Base-by-base conservation (phyloP, 2,113 vertebrate genomes). In the Aleadryas rufinucha region DNA sequence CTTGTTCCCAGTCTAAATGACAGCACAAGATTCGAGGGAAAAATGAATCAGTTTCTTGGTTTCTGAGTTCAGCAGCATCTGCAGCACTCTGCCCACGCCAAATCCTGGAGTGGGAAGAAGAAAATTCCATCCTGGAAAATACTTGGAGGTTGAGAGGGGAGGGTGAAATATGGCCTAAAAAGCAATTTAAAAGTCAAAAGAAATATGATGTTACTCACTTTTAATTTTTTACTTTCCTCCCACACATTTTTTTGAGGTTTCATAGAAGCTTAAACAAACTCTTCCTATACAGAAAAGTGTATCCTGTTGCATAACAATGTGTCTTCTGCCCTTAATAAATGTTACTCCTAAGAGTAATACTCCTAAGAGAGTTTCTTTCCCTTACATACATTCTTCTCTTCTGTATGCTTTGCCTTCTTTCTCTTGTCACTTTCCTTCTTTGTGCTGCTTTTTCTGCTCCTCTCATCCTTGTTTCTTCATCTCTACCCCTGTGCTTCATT, bases 81-180 rank as follows among this genome's bases (percentile, higher is more conserved):
- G 93, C 5, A 70, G 57, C 87, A 83, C 74, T 94, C 93, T 93
- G 86, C 96, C 92, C 83, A 96, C 76, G 24, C 88, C 16, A 87
- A 92, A 75, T 93, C 88, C 65, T 93, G 69, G 80, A 96, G 93
- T 96, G 93, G 93, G 95, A 93, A 97, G 81, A 75, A 95, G 79
- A 95, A 96, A 95, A 93, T 97, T 97, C 85, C 88, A 53, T 84
- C 76, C 76, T 86, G 85, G 85, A 93, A 96, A 97, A 84, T 92
- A 90, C 59, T 90, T 84, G 75, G 57, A 71, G 70, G 54, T 49
- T 31, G 54, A 45, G 37, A 72, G 35, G 47, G 52, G 28, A 71
- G 87, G 19, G 39, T 81, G 90, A 93, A 95, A 96, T 88, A 83
- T 63, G 88, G 93, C 87, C 87, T 86, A 84, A 95, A 95, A 95